Conservation (phyloP, 53 echinoderm and acorn worm genomes). For the Holothuria scabra region DNA sequence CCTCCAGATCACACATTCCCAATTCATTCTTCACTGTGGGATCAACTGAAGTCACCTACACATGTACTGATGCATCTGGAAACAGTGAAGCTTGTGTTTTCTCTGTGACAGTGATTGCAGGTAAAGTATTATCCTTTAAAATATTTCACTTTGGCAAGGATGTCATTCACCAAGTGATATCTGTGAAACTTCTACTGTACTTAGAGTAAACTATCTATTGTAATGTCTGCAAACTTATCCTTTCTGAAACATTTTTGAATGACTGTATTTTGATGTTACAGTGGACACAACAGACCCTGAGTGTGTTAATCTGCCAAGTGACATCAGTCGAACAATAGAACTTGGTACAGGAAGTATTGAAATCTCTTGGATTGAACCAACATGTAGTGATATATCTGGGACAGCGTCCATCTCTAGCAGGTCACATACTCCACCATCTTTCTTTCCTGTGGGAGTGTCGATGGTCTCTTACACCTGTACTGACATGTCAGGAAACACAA, state of each 20-base stretch:
- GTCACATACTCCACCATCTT: no score
- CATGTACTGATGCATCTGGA: constrained; percentile 53
- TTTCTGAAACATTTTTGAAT: no score
- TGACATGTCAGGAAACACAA: constrained; percentile 48
- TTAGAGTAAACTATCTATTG: no score
- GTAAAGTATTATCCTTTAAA: constrained; percentile 16
- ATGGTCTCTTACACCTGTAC: constrained; percentile 57
- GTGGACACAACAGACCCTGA: background rate
- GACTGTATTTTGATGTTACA: no score
- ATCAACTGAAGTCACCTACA: constrained; percentile 57
- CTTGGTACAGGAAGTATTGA: constrained; percentile 43
- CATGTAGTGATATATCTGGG: no score
- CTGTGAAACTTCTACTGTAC: no score
- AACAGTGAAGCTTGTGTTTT: constrained; percentile 66
- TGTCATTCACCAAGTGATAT: background rate
- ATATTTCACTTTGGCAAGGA: background rate
- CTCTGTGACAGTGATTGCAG: constrained; percentile 57
- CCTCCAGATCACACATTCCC: constrained; percentile 31
- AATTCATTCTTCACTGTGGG: constrained; percentile 55
- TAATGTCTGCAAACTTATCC: no score
- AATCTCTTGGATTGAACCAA: constrained; percentile 55
- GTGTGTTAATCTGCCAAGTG: background rate
- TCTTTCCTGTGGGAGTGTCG: constrained; percentile 35
- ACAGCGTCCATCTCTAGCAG: no score
- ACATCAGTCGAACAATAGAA: constrained; percentile 42